Percentiles rank a stretch among this genome's conserved stretches.
Conservation (phyloP, 2,888 invertebrate species). For the Drosophila atripex region DNA sequence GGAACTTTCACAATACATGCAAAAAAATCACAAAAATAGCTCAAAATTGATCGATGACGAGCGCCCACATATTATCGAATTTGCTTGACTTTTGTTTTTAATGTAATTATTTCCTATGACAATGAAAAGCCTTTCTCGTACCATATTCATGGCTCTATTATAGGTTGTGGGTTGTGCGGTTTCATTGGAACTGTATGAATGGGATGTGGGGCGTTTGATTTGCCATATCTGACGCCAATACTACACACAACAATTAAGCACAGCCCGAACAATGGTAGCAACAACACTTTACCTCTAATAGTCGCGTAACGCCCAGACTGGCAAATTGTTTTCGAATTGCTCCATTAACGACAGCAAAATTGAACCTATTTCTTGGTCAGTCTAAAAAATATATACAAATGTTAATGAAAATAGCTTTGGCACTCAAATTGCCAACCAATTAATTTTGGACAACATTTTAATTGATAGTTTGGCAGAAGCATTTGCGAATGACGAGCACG, state of each 20-base stretch:
- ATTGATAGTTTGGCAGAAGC: slow-evolving; percentile 31
- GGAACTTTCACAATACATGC: slow-evolving; percentile 59
- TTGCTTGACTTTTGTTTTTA: slow-evolving; percentile 70
- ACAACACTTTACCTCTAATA: slow-evolving; percentile 34
- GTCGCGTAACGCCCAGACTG: slow-evolving; percentile 41
- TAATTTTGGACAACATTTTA: slow-evolving; percentile 18
- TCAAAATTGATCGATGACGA: slow-evolving; percentile 15
- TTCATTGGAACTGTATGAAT: slow-evolving; percentile 15
- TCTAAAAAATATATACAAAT: slow-evolving; percentile 10
- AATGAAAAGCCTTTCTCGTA: slow-evolving; percentile 57
- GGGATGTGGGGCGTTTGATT: slow-evolving; percentile 58
- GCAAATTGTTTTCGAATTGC: slow-evolving; percentile 35
- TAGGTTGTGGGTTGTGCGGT: slow-evolving; percentile 56
- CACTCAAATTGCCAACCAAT: slow-evolving; percentile 21
- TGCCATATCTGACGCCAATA: slow-evolving; percentile 55
- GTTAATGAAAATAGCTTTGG: slow-evolving; percentile 36
- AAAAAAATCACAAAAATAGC: background rate
- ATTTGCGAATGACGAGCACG: slow-evolving; percentile 18
- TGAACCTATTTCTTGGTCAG: slow-evolving; percentile 39
- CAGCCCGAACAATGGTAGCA: slow-evolving; percentile 22
- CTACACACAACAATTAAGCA: slow-evolving; percentile 29
- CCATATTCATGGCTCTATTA: slow-evolving; percentile 45
- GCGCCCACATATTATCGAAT: slow-evolving; percentile 61
- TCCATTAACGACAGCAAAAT: slow-evolving; percentile 32
- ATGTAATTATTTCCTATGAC: slow-evolving; percentile 42